Evolutionary conservation across 1,140 invertebrate species (phyloP), one percentile per base, ranked within the genome.

Genomic region (Hyles euphorbiae): DNA sequence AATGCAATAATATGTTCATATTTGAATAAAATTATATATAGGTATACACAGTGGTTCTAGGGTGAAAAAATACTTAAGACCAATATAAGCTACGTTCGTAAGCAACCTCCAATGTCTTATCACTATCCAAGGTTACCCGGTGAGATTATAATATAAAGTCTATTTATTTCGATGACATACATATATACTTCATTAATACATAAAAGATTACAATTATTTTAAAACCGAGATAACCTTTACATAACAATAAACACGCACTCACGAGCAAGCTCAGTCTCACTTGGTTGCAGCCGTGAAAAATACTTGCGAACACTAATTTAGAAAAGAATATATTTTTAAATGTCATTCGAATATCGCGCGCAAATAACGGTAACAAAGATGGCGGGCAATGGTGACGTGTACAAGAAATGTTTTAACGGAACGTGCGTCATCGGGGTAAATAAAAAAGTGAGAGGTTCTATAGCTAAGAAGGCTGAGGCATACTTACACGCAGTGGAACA

Each of bases 401-500:
- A 60, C 50, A 70, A 64, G 49, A 78, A 73, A 60, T 60, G 65
- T 53, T 81, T 70, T 50, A 81, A 81, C 45, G 78, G 78, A 6
- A 74, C 59, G 3, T 78, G 76, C 55, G 61, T 59, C 9, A 45
- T 81, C 22, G 78, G 76, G 5, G 56, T 87, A 1, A 81, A 76
- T 49, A 81, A 73, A 56, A 72, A 60, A 50, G 61, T 61, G 0
- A 77, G 73, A 22, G 74, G 78, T 0, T 69, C 76, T 1, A 81
- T 87, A 34, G 75, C 78, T n/a, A 74, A 72, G 54, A 83, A 72
- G 60, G 83, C 83, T 10, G 76, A 80, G 53, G 76, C 75, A 0
- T 85, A 85, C 63, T 70, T 87, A 56, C 61, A 81, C 53, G 83
- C 83, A n/a, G 83, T 85, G 43, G 69, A 63, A 44, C 56, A 81